Evolutionary conservation across 2,888 invertebrate species (phyloP).

Genomic region (Aelia acuminata): DNA sequence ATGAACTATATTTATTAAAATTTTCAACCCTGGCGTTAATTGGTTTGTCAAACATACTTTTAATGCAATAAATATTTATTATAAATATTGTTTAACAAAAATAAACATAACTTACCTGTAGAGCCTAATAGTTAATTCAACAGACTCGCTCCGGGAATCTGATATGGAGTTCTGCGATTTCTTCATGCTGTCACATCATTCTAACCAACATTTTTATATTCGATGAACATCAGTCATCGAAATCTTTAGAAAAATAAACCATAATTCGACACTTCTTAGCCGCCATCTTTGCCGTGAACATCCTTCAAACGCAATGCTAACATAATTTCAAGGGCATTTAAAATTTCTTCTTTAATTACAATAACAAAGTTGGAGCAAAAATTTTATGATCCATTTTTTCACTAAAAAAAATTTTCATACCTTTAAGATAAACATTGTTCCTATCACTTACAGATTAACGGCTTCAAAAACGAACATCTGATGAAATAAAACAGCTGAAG

Average conservation of each 20-base stretch:
- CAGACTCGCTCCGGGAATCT: slow-evolving; percentile 73
- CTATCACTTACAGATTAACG: slow-evolving; percentile 7
- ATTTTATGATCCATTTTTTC: slow-evolving; percentile 40
- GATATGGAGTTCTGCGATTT: slow-evolving; percentile 72
- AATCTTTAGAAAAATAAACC: slow-evolving; percentile 53
- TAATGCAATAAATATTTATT: not conserved
- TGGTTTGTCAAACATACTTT: not conserved
- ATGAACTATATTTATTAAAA: not conserved
- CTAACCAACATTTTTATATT: slow-evolving; percentile 65
- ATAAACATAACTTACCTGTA: slow-evolving; percentile 70
- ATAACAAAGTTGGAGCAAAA: not conserved
- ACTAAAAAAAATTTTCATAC: slow-evolving; percentile 46
- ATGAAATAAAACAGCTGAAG: slow-evolving; percentile 52
- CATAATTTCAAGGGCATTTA: slow-evolving; percentile 58
- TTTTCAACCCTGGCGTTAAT: not conserved
- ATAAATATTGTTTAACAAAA: not conserved
- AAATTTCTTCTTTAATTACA: slow-evolving; percentile 35
- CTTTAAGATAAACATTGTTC: slow-evolving; percentile 33
- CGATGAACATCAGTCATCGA: slow-evolving; percentile 60
- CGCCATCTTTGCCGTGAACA: slow-evolving; percentile 58
- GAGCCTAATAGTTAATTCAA: slow-evolving; percentile 74
- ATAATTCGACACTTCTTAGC: slow-evolving; percentile 57
- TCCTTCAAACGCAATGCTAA: slow-evolving; percentile 54
- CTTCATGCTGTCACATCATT: slow-evolving; percentile 74
- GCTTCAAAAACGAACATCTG: slow-evolving; percentile 37